Conservation (phyloP, 2,888 invertebrate species). For the Drepana falcataria region DNA sequence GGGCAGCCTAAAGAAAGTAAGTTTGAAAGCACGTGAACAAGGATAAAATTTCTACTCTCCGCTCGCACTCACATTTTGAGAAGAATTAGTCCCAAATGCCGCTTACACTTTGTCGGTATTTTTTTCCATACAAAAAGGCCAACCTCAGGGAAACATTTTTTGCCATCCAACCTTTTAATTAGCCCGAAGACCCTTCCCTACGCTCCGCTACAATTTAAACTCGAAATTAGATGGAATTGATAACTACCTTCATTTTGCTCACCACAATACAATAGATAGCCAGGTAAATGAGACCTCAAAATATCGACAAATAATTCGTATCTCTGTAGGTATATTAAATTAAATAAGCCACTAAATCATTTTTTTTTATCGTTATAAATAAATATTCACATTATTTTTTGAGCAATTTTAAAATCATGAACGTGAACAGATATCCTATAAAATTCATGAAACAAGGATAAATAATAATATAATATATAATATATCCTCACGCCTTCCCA, state of each 20-base stretch:
- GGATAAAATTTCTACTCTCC: conserved; percentile 24
- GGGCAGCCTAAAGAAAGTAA: no score
- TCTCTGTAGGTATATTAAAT: conserved; percentile 1
- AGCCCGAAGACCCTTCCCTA: conserved; percentile 33
- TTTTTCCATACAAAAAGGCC: conserved; percentile 57
- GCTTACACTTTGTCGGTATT: conserved; percentile 65
- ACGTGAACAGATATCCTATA: no score
- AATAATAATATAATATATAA: no score
- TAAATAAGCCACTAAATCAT: no score
- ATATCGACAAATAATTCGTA: no score
- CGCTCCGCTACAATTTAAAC: background rate
- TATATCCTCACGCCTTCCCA: no score
- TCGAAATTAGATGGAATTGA: conserved; percentile 4
- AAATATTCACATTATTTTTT: no score
- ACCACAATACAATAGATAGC: background rate
- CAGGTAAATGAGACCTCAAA: no score
- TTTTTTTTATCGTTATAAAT: no score
- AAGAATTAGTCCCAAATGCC: conserved; percentile 41
- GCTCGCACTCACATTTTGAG: conserved; percentile 46
- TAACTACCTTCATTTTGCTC: background rate
- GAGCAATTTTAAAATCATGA: no score
- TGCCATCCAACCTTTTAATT: conserved; percentile 68
- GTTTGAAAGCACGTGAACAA: no score
- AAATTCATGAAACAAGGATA: no score
- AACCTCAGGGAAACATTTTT: conserved; percentile 61